phyloP scores from a whole-genome alignment of 2,888 invertebrate genomes.

The Crossocerus cetratus region DNA sequence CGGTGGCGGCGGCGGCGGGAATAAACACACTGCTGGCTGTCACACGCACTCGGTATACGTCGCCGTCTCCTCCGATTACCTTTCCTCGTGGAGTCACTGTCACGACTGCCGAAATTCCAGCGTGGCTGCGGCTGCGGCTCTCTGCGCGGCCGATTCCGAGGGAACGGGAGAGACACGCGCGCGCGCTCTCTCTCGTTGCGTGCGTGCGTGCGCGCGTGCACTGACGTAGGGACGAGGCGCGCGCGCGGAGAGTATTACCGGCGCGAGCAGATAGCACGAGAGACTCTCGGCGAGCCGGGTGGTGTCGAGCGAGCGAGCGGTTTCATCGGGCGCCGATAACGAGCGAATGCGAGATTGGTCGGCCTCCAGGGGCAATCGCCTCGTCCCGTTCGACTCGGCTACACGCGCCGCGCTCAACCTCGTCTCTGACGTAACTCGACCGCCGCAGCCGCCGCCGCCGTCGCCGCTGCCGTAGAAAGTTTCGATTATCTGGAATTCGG shows the following conservation, averaged over 20 bases:
- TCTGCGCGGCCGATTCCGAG: conserved; percentile 16
- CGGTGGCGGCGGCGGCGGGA: too few species aligned
- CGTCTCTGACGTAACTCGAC: neutral
- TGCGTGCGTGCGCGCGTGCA: conserved; percentile 50
- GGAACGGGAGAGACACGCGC: neutral
- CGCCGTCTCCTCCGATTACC: conserved; percentile 39
- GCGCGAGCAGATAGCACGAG: neutral
- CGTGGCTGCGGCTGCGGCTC: conserved; percentile 19
- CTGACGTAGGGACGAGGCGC: conserved; percentile 30
- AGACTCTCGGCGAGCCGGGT: conserved; percentile 15
- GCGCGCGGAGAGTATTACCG: neutral
- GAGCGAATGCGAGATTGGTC: conserved; percentile 54
- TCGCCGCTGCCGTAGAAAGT: conserved; percentile 26
- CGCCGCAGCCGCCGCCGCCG: too few species aligned
- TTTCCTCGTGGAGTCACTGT: conserved; percentile 44
- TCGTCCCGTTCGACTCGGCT: conserved; percentile 24
- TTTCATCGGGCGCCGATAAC: conserved; percentile 55
- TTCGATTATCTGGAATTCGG: conserved; percentile 6
- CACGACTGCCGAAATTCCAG: conserved; percentile 45
- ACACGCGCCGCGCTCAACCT: conserved; percentile 5
- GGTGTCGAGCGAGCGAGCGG: conserved; percentile 34
- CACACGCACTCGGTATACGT: too few species aligned
- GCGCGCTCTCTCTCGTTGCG: conserved; percentile 13
- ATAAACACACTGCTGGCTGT: too few species aligned
- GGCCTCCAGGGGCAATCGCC: conserved; percentile 25